phyloP scores from a whole-genome alignment of 2,113 vertebrate species.

The Zapus hudsonius region DNA sequence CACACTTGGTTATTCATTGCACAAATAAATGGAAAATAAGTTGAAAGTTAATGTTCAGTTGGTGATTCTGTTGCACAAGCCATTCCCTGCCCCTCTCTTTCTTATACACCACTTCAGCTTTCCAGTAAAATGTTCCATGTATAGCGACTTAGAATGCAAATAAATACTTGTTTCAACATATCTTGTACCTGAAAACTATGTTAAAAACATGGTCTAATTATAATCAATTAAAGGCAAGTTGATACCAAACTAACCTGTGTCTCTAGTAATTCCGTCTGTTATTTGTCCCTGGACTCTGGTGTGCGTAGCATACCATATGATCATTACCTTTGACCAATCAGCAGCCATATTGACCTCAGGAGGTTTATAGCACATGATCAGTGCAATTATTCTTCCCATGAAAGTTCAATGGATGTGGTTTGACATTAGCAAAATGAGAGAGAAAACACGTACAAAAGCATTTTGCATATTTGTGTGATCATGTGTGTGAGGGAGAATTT shows the following conservation, averaged over 20 bases:
- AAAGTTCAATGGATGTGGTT: neutral
- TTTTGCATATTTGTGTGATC: too few relatives aligned
- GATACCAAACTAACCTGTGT: neutral
- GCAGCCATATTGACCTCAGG: neutral
- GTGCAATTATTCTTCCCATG: neutral
- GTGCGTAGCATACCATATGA: neutral
- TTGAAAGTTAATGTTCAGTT: neutral
- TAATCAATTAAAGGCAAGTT: slow-evolving; percentile 59
- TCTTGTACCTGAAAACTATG: neutral
- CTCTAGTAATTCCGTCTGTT: neutral
- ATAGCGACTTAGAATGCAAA: neutral
- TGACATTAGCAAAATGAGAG: accelerated
- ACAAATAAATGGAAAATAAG: neutral
- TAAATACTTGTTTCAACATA: slow-evolving; percentile 54
- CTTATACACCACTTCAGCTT: neutral
- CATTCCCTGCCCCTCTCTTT: neutral
- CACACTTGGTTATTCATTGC: neutral
- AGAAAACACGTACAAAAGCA: neutral
- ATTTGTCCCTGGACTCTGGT: neutral
- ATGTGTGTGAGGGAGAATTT: neutral
- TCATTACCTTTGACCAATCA: neutral
- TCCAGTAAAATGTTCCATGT: neutral
- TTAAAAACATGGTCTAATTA: slow-evolving; percentile 61
- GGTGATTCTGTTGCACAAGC: neutral
- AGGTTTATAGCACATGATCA: accelerated